Percentiles rank a stretch among this genome's conserved stretches.
These are phyloP conservation scores for Flexamia atlantica DNA, from an alignment of 2,888 invertebrate genomes.

Conservation along the genomic window DNA sequence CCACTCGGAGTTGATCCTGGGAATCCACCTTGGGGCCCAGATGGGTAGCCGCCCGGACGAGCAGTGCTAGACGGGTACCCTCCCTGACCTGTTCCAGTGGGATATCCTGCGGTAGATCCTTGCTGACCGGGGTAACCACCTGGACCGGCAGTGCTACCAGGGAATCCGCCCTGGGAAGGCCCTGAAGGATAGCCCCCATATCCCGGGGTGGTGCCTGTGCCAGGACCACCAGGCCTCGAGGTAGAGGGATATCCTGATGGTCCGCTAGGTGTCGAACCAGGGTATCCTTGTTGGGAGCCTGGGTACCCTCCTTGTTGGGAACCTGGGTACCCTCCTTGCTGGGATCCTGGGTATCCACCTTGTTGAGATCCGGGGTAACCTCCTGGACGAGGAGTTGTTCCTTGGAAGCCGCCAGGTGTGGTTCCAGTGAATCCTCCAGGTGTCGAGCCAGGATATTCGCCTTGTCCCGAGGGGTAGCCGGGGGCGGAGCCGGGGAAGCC, in stretches of 20 bases:
- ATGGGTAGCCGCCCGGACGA: conserved; percentile 58
- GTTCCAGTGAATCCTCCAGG: conserved; percentile 52
- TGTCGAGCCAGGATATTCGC: conserved; percentile 61
- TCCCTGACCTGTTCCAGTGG: conserved; percentile 17
- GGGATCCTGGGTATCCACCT: conserved; percentile 39
- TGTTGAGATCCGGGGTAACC: conserved; percentile 57
- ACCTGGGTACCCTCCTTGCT: conserved; percentile 59
- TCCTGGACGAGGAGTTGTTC: conserved; percentile 63
- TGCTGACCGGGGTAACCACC: conserved; percentile 66
- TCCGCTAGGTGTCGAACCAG: conserved; percentile 33
- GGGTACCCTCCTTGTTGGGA: conserved; percentile 52
- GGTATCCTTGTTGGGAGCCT: conserved; percentile 30
- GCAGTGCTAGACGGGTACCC: neutral
- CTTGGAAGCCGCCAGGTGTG: conserved; percentile 53
- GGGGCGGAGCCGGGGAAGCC: conserved; percentile 65
- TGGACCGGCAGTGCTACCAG: conserved; percentile 68
- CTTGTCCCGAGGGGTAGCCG: conserved; percentile 47
- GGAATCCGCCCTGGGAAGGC: conserved; percentile 57
- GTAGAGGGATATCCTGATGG: conserved; percentile 41
- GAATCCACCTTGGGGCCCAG: conserved; percentile 56
- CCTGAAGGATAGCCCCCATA: conserved; percentile 51
- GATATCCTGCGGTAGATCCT: conserved; percentile 64
- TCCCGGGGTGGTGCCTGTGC: conserved; percentile 12
- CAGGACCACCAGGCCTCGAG: conserved; percentile 24
- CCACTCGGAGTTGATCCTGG: conserved; percentile 48